Percentiles rank a stretch among this genome's conserved stretches.
phyloP scores from a whole-genome alignment of 2,797 vertebrate genomes.

The Leptoclinus maculatus region DNA sequence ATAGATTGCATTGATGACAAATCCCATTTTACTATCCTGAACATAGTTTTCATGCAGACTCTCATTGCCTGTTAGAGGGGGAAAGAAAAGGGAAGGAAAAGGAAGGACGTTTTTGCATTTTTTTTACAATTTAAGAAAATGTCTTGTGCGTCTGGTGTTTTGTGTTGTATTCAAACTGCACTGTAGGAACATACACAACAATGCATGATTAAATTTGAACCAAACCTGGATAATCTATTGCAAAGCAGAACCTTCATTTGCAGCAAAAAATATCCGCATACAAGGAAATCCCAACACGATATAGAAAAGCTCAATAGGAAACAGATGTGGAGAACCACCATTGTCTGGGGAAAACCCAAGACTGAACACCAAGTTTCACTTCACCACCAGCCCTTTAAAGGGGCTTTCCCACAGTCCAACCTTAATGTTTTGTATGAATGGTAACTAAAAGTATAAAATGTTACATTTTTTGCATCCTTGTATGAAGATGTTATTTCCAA shows the following conservation, averaged over 20 bases:
- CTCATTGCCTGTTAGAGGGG: conserved; percentile 89
- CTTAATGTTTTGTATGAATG: conserved; percentile 3
- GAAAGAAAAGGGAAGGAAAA: conserved; percentile 22
- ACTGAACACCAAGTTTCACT: conserved; percentile 30
- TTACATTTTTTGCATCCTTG: not conserved
- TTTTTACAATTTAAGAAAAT: not conserved
- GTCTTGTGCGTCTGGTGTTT: conserved; percentile 3
- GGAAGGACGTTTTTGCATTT: not conserved
- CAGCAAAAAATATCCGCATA: conserved; percentile 49
- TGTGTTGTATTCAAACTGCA: conserved; percentile 10
- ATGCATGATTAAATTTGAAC: conserved; percentile 10
- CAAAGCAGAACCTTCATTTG: conserved; percentile 31
- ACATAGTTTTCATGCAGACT: conserved; percentile 97
- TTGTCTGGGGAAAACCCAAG: conserved; percentile 14
- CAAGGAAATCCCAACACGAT: conserved; percentile 32
- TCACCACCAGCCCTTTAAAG: conserved; percentile 29
- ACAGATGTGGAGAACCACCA: conserved; percentile 38
- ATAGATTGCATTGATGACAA: conserved; percentile 99
- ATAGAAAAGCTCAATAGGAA: conserved; percentile 34
- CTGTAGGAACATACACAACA: conserved; percentile 1
- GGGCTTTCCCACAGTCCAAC: conserved; percentile 33
- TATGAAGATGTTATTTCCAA: conserved; percentile 4
- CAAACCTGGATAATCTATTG: not conserved
- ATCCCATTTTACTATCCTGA: conserved; percentile 99
- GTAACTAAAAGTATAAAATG: not conserved